These are phyloP conservation scores for Dendroctonus ponderosae DNA, from an alignment of 1,140 invertebrate species.

Conservation along the genomic window DNA sequence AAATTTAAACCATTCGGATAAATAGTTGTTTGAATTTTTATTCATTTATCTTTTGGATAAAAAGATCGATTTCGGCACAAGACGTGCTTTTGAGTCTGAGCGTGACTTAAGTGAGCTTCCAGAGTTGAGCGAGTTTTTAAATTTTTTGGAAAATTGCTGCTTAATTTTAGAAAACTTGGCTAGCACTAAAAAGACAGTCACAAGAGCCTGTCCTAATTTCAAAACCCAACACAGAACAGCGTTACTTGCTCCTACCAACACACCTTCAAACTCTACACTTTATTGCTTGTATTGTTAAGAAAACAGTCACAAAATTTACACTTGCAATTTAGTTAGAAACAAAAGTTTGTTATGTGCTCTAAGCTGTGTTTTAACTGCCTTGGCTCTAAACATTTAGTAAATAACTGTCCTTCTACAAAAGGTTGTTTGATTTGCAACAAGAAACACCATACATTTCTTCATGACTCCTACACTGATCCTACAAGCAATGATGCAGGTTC, in stretches of 20 bases:
- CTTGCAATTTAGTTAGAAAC: no score
- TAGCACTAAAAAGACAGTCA: no score
- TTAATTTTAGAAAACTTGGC: constrained; percentile 5
- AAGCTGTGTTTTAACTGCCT: no score
- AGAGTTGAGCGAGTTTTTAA: not conserved
- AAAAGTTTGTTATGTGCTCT: no score
- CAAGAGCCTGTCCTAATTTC: no score
- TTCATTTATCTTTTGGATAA: constrained; percentile 5
- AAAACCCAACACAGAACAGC: not conserved
- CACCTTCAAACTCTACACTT: not conserved
- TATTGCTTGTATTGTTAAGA: not conserved
- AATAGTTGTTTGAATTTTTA: constrained; percentile 1
- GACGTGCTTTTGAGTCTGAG: constrained; percentile 4
- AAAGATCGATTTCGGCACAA: constrained; percentile 5
- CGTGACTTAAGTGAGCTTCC: not conserved
- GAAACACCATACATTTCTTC: no score
- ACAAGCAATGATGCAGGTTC: no score
- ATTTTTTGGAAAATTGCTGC: constrained; percentile 6
- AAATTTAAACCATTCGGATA: not conserved
- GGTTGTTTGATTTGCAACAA: no score
- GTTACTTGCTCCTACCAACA: not conserved
- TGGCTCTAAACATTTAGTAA: no score
- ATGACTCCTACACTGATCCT: no score
- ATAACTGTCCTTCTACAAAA: no score
- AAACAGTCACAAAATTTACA: not conserved